Base-by-base conservation (phyloP, 2,797 vertebrate species). In the Geotria australis region DNA sequence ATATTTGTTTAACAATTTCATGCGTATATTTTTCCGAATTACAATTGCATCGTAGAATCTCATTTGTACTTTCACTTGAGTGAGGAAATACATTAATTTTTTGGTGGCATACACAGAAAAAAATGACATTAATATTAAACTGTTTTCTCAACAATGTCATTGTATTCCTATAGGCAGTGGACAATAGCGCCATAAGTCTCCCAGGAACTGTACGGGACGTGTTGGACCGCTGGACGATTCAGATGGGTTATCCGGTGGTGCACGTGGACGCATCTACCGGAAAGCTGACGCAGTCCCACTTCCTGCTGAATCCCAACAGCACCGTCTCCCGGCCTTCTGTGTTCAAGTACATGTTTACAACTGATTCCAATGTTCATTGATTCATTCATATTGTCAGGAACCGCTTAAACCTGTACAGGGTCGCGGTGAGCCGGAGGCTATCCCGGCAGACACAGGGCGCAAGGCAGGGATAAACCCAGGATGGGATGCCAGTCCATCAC, bases 191-290 rank as follows among this genome's bases (percentile, higher is more conserved):
- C 2, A 24, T 45, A 15, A 58, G 2, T 11, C 56, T 60, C 9
- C 57, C 57, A 10, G 38, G n/a, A 10, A 5, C 15, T 8, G 56
- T 60, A 14, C 9, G 45, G 8, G 24, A 10, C 3, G 3, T 75
- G 8, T 75, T 79, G 75, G 10, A 63, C 6, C 56, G 57, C 1
- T 79, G 77, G 77, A 73, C 65, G 5, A 63, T 60, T 12, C 73
- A 77, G 58, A 64, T 3, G 13, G 77, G 77, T 7, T 78, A 66
- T 61, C 77, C 77, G 8, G 66, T 78, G 57, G 47, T 79, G 59
- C 73, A 64, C 56, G 75, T 79, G 61, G 69, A 73, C 66, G 79
- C 75, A 2, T 65, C 10, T 10, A 59, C 6, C 2, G 77, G 77
- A 56, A 47, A 61, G 1, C n/a, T 64, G 47, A 10, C 47, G 47